Conservation (phyloP, 2,888 invertebrate species). For the Protophormia terraenovae region DNA sequence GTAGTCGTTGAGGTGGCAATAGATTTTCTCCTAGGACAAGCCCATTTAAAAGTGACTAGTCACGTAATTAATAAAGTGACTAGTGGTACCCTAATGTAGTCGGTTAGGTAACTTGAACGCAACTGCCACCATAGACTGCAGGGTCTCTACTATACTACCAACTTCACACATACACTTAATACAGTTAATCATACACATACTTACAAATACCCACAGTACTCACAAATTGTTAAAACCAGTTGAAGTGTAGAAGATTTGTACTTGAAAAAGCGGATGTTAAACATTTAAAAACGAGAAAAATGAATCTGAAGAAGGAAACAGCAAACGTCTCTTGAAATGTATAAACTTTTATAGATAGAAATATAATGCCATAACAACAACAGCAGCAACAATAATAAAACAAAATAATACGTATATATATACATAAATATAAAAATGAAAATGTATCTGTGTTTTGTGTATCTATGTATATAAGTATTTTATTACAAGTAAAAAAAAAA, state of each 20-base stretch:
- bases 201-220: neutral
- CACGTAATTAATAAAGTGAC: too few species aligned
- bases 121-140: too few species aligned
- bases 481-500: neutral
- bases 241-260: conserved; percentile 23
- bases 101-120: too few species aligned
- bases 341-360: neutral
- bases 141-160: neutral
- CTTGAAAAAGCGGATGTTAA: conserved; percentile 46
- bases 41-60: too few species aligned
- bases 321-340: neutral
- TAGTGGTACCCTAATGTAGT: too few species aligned
- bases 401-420: neutral
- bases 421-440: neutral
- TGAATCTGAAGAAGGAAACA: neutral
- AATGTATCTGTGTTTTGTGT: neutral
- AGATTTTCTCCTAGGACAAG: too few species aligned
- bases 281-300: conserved; percentile 24
- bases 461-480: neutral
- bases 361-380: neutral
- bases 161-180: neutral
- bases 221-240: neutral
- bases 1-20: too few species aligned
- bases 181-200: neutral
- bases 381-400: neutral